These are phyloP conservation scores for Actinostola sp. DNA, from an alignment of 92 coral and sea anemone genomes.

Conservation along the genomic window DNA sequence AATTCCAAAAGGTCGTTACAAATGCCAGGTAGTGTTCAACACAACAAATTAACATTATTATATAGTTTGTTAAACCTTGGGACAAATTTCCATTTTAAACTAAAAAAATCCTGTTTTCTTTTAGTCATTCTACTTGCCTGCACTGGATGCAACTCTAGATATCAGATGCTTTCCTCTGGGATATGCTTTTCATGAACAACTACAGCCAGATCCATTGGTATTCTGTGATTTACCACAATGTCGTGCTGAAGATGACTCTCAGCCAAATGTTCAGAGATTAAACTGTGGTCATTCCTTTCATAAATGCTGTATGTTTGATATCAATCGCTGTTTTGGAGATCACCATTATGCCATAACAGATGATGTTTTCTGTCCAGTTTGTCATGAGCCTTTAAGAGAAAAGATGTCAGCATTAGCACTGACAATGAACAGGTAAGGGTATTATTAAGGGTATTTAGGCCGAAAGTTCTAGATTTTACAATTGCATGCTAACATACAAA, in stretches of 20 bases:
- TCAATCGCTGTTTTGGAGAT: not conserved
- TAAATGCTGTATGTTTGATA: not conserved
- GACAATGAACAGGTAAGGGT: slow-evolving; percentile 36
- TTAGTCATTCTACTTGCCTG: slow-evolving; percentile 41
- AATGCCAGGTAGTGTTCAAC: slow-evolving; percentile 36
- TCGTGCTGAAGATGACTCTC: not conserved
- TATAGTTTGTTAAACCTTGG: not conserved
- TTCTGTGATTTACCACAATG: slow-evolving; percentile 10
- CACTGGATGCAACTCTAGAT: slow-evolving; percentile 35
- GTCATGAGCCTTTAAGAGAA: slow-evolving; percentile 13
- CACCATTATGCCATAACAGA: slow-evolving; percentile 4
- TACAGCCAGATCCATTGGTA: not conserved
- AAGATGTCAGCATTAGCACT: slow-evolving; percentile 18
- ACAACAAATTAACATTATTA: not conserved
- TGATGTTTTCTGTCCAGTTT: slow-evolving; percentile 10
- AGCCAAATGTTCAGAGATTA: slow-evolving; percentile 1
- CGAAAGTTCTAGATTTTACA: too few relatives aligned
- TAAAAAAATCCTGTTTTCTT: not conserved
- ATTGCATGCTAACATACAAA: too few relatives aligned
- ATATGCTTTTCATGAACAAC: slow-evolving; percentile 8
- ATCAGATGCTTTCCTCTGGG: slow-evolving; percentile 28
- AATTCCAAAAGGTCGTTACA: slow-evolving; percentile 29
- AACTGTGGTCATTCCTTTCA: slow-evolving; percentile 47
- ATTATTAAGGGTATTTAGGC: too few relatives aligned
- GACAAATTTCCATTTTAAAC: not conserved